A percentile compares a stretch with the other conserved stretches of the same genome.
These are phyloP conservation scores for Falcunculus frontatus DNA, from an alignment of 2,113 vertebrate species.

Conservation along the genomic window DNA sequence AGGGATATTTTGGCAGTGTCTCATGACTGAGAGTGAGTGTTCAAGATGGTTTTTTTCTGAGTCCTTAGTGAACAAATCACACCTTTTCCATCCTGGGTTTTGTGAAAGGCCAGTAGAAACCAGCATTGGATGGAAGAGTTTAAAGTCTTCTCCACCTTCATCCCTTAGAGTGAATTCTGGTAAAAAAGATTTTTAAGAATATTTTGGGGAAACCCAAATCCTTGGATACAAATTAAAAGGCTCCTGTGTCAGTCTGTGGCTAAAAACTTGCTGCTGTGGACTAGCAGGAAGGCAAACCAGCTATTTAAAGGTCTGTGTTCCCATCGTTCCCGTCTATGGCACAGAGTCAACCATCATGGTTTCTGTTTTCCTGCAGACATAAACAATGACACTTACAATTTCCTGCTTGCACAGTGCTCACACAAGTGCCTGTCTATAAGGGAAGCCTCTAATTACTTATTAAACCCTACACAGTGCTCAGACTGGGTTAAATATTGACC, in stretches of 20 bases:
- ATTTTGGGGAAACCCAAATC: background rate
- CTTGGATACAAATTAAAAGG: background rate
- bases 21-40: background rate
- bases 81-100: background rate
- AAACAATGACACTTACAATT: slow-evolving; percentile 76
- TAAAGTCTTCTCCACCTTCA: background rate
- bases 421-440: background rate
- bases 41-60: background rate
- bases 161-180: background rate
- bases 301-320: background rate
- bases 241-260: background rate
- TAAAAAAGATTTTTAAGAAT: background rate
- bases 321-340: background rate
- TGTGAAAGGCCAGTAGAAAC: background rate
- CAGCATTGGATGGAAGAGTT: background rate
- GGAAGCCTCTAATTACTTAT: slow-evolving; percentile 44
- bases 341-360: slow-evolving; percentile 41
- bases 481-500: slow-evolving; percentile 40
- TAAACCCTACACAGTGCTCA: slow-evolving; percentile 23
- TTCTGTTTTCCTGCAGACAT: slow-evolving; percentile 71
- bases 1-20: background rate
- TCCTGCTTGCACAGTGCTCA: slow-evolving; percentile 59
- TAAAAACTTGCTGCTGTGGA: background rate
- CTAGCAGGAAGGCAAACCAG: background rate
- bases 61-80: background rate